These are phyloP conservation scores for Erebia ligea DNA, from an alignment of 2,888 invertebrate species.

Conservation along the genomic window DNA sequence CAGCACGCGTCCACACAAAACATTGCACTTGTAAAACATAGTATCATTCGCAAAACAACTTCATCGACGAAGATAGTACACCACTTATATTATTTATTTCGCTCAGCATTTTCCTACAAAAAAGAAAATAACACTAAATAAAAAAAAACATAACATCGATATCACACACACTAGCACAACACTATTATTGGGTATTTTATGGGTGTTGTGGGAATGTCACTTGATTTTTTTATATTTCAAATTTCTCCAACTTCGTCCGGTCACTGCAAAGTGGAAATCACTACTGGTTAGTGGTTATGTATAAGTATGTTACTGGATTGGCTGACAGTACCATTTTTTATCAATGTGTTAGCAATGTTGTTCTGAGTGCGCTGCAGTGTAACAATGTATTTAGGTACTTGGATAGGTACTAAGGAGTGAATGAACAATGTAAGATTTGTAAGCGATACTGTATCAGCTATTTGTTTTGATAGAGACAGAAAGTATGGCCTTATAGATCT, in stretches of 20 bases:
- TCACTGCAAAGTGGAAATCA: constrained; percentile 82
- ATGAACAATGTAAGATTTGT: constrained; percentile 17
- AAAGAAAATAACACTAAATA: constrained; percentile 73
- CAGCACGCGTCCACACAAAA: constrained; percentile 76
- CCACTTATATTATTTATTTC: constrained; percentile 82
- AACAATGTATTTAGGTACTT: constrained; percentile 48
- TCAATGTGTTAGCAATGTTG: constrained; percentile 63
- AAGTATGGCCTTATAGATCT: no score
- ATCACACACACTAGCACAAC: constrained; percentile 70
- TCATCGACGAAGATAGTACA: constrained; percentile 80
- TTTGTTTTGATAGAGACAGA: neutral
- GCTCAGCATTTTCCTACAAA: constrained; percentile 82
- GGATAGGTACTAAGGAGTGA: constrained; percentile 39
- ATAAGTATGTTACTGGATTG: constrained; percentile 51
- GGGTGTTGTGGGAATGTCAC: constrained; percentile 53
- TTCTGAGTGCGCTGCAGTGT: constrained; percentile 50
- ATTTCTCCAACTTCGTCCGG: constrained; percentile 80
- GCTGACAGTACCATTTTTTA: constrained; percentile 61
- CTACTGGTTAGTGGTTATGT: constrained; percentile 70
- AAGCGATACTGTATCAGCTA: neutral
- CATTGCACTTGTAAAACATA: constrained; percentile 76
- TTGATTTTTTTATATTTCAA: constrained; percentile 66
- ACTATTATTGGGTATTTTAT: constrained; percentile 50
- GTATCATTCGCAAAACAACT: constrained; percentile 83
- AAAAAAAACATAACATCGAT: constrained; percentile 58